Evolutionary conservation across 2,113 vertebrate genomes (phyloP).

Genomic region (Brienomyrus brachyistius): DNA sequence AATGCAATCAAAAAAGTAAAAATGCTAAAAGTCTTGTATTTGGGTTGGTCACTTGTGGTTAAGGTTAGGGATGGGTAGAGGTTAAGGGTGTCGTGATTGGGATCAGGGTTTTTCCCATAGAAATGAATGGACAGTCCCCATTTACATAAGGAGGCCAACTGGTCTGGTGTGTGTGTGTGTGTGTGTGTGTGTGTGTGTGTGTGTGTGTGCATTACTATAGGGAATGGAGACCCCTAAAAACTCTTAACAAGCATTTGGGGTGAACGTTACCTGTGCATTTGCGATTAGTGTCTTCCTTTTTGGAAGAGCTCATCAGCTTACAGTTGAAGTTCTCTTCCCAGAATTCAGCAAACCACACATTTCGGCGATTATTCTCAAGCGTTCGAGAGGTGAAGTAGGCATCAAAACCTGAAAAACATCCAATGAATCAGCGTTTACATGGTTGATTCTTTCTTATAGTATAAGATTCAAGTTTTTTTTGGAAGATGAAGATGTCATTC

Average conservation of each 20-base stretch:
- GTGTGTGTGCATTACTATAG: neutral
- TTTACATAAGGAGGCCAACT: no score
- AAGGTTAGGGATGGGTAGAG: no score
- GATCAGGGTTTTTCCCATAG: no score
- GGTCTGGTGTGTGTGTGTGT: no score
- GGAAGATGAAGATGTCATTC: neutral
- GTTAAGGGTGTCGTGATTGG: no score
- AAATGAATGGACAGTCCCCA: no score
- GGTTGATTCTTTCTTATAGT: neutral
- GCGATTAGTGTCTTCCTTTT: conserved; percentile 84
- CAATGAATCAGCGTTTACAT: neutral
- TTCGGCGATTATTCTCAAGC: conserved; percentile 90
- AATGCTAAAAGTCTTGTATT: no score
- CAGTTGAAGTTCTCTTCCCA: conserved; percentile 99
- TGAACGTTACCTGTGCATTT: conserved; percentile 84
- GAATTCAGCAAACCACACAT: conserved; percentile 94
- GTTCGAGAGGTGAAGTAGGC: conserved; percentile 83
- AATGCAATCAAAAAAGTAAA: no score
- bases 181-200: neutral
- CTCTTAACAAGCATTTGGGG: neutral
- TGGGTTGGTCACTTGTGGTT: no score
- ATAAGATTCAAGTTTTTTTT: neutral
- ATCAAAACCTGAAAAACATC: conserved; percentile 72
- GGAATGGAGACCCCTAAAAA: neutral
- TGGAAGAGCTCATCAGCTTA: conserved; percentile 90